phyloP scores from a whole-genome alignment of 2,797 vertebrate species.

The Columba guinea region DNA sequence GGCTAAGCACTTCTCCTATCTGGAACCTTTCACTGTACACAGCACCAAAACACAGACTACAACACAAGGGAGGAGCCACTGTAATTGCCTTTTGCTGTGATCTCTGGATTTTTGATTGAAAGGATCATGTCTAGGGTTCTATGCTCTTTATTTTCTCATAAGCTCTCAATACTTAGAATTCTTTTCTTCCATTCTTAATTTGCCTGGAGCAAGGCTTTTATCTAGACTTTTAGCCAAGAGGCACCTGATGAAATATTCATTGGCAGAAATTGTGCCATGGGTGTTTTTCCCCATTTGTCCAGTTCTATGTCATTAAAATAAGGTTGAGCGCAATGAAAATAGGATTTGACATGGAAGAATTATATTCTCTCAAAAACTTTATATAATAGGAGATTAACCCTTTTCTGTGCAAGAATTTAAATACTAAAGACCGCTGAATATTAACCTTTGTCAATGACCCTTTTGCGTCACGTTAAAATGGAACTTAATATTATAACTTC shows the following conservation, averaged over 20 bases:
- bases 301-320: constrained; percentile 77
- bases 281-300: constrained; percentile 87
- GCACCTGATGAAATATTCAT: constrained; percentile 95
- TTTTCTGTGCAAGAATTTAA: constrained; percentile 40
- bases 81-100: constrained; percentile 58
- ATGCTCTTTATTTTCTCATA: constrained; percentile 67
- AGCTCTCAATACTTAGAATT: constrained; percentile 71
- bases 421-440: neutral
- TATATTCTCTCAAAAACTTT: constrained; percentile 54
- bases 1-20: neutral
- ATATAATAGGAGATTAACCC: constrained; percentile 72
- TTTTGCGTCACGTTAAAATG: neutral
- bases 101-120: constrained; percentile 63
- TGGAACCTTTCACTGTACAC: constrained; percentile 36
- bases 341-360: constrained; percentile 68
- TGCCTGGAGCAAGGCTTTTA: constrained; percentile 85
- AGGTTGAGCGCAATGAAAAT: constrained; percentile 66
- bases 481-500: neutral
- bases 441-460: neutral
- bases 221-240: constrained; percentile 90
- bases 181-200: constrained; percentile 79
- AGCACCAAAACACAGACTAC: constrained; percentile 32
- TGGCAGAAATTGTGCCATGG: constrained; percentile 85
- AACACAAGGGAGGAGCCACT: constrained; percentile 43
- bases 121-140: constrained; percentile 67